These are phyloP conservation scores for Penaeus chinensis DNA, from an alignment of 1,140 invertebrate genomes.

Conservation along the genomic window DNA sequence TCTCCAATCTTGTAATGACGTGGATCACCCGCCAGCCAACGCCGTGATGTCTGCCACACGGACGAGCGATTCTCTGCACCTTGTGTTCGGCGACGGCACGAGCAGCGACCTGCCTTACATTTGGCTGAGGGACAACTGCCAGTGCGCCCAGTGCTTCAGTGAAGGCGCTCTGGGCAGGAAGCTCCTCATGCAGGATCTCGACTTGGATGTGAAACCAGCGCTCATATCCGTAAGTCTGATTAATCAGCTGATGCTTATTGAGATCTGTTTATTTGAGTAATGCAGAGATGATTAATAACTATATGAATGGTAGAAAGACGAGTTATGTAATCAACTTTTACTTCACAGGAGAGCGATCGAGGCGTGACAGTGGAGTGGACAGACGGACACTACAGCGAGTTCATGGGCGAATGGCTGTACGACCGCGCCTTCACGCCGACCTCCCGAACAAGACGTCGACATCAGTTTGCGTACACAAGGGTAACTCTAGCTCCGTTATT, in stretches of 20 bases:
- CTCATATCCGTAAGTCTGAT: not conserved
- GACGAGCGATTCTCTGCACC: not conserved
- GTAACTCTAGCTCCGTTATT: not conserved
- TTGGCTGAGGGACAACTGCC: conserved; percentile 79
- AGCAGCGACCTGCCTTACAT: conserved; percentile 71
- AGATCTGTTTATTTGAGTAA: no score
- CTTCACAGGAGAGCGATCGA: conserved; percentile 22
- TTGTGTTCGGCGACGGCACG: not conserved
- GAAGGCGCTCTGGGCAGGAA: conserved; percentile 73
- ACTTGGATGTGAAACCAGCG: conserved; percentile 70
- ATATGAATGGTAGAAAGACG: no score
- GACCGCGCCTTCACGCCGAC: conserved; percentile 72
- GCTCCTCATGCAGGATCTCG: conserved; percentile 72
- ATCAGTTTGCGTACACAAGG: conserved; percentile 34
- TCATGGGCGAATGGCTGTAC: conserved; percentile 72
- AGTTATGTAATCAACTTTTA: no score
- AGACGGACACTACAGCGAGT: conserved; percentile 74
- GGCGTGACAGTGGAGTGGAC: conserved; percentile 71
- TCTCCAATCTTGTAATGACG: not conserved
- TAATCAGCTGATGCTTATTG: not conserved
- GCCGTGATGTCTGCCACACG: not conserved
- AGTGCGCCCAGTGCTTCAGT: conserved; percentile 75
- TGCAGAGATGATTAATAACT: not conserved
- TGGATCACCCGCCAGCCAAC: not conserved
- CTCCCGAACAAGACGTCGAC: conserved; percentile 65